Base-by-base conservation (phyloP, 1,140 invertebrate genomes). In the Dreissena polymorpha region DNA sequence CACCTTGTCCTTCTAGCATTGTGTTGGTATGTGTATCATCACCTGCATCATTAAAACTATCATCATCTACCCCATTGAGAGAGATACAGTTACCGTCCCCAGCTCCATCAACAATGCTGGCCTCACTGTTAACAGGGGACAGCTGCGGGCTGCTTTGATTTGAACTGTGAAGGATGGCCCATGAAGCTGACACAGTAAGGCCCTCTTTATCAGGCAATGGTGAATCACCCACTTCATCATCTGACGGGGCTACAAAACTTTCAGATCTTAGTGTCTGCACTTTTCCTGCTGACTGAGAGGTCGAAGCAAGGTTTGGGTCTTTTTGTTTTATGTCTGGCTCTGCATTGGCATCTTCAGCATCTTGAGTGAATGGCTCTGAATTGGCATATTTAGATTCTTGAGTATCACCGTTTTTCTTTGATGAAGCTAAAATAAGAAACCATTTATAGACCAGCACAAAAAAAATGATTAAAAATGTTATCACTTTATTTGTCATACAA, bases 131-230 rank as follows among this genome's bases (percentile, higher is more conserved):
- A 8, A 82, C 79, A 25, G 79, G 79, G 10, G 79, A 82, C 16
- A 82, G 71, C 21, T 82, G 79, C 5, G 79, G 79, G 25, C 79
- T 82, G 23, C 69, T 82, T 3, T 13, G 29, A 51, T 82, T 55
- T 39, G 68, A 74, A 21, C 39, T 63, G 57, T 82, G 73, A 12
- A 82, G 51, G 57, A 82, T 82, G 10, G 79, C 79, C 79, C 79
- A 82, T 23, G 79, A 82, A 10, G 79, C 18, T 10, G 79, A 82
- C 14, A 82, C 65, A 3, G 79, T 82, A 27, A 82, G 55, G 6
- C 79, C 79, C 21, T 82, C 79, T 65, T 64, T 82, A 57, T 82
- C 79, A 29, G 79, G 79, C 57, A 82, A 14, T 16, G 79, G 79
- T 13, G 79, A 29, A 39, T 39, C 39, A 16, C 79, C 79, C 21